Evolutionary conservation across 2,888 invertebrate genomes (phyloP), one percentile per base, ranked within the genome.

Genomic region (Notodonta dromedarius): DNA sequence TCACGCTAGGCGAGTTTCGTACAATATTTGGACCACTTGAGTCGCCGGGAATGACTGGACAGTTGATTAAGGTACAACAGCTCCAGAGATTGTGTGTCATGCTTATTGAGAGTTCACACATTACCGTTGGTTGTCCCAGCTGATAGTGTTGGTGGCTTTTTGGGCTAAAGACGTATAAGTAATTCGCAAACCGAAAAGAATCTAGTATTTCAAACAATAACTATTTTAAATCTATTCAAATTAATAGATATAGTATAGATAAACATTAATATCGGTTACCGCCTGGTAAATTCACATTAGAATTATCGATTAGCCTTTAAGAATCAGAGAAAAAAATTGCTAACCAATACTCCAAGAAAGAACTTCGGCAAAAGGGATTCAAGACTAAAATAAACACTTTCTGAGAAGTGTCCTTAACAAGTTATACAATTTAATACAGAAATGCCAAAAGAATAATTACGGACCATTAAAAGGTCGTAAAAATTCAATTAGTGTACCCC

Each of bases 21-120:
- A 73, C 68, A 79, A 69, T 63, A 65, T 80, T 77, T 71, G 71
- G 73, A 67, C 73, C 74, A 77, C 75, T 77, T 72, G 72, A 67
- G 58, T 66, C 52, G 70, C 55, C 65, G 74, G 62, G 66, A 57
- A 48, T 59, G 70, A 71, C 68, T 68, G 67, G 67, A 59, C 69
- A 66, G 66, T 74, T 71, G 66, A 46, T 32, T 32, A n/a, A 6
- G 24, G 50, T 50, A 57, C 35, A 16, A 16, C n/a, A 46, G 13
- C 2, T 24, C 6, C 14, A 16, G 42, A n/a, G 16, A 50, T 50
- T 14, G 57, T 69, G 75, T 64, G 70, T 75, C 70, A 74, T 60
- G 63, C 64, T 62, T 61, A 59, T 51, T 54, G 11, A n/a, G 56
- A 53, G 53, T 50, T 50, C 11, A 16, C 50, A 50, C 50, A 16